A percentile compares a stretch with the other conserved stretches of the same genome.
Evolutionary conservation across 2,113 vertebrate species (phyloP).

Genomic region (Forbesichthys papilliferus): DNA sequence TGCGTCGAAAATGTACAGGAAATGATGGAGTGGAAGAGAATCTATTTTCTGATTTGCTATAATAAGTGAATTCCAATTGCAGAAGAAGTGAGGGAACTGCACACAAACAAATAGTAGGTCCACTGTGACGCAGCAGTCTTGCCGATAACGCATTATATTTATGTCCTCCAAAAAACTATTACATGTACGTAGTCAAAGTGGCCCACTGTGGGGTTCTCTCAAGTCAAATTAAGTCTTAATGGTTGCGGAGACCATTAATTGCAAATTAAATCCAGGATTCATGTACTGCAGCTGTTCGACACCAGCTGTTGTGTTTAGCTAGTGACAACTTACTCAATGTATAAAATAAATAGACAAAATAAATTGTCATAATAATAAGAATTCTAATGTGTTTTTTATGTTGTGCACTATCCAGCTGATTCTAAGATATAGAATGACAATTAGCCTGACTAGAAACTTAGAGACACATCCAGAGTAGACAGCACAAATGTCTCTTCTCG

Average conservation of each 20-base stretch:
- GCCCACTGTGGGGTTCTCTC: neutral
- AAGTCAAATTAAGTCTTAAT: constrained; percentile 35
- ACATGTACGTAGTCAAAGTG: neutral
- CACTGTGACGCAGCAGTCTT: constrained; percentile 35
- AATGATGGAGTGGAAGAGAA: constrained; percentile 18
- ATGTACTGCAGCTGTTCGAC: neutral
- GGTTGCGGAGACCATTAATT: constrained; percentile 15
- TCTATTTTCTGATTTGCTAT: constrained; percentile 19
- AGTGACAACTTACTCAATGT: too few relatives aligned
- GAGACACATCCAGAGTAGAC: constrained; percentile 49
- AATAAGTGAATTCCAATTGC: constrained; percentile 30
- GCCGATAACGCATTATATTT: constrained; percentile 49
- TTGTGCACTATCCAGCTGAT: constrained; percentile 5
- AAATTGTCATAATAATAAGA: neutral
- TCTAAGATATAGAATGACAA: neutral
- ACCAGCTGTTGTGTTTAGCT: neutral
- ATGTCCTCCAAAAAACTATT: constrained; percentile 34
- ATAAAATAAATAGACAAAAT: neutral
- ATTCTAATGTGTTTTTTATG: too few relatives aligned
- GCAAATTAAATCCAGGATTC: neutral
- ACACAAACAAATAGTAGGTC: constrained; percentile 5
- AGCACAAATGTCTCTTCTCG: constrained; percentile 1
- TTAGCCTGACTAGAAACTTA: constrained; percentile 25
- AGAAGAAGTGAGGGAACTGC: constrained; percentile 17
- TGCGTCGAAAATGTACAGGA: neutral